Percentiles rank a stretch among this genome's conserved stretches.
Evolutionary conservation across 2,113 vertebrate species (phyloP).

Genomic region (Salvelinus alpinus): DNA sequence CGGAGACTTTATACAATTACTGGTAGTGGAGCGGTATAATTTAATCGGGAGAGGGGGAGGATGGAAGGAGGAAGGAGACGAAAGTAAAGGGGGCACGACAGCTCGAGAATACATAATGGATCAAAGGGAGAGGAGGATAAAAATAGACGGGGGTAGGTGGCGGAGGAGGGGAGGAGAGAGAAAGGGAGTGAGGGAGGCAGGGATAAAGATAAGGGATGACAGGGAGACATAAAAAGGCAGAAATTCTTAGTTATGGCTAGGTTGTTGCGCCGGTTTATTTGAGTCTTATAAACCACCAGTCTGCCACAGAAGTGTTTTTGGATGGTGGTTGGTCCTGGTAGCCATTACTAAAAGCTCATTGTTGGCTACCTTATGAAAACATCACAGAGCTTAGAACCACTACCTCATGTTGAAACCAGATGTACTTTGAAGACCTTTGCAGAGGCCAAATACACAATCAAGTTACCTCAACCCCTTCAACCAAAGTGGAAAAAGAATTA

Average conservation of each 20-base stretch:
- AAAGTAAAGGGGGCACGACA: constrained; percentile 19
- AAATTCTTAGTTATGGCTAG: neutral
- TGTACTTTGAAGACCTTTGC: constrained; percentile 15
- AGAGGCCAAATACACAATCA: constrained; percentile 12
- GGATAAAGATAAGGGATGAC: constrained; percentile 22
- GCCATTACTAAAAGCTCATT: constrained; percentile 26
- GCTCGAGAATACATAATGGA: constrained; percentile 34
- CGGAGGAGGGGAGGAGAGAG: constrained; percentile 17
- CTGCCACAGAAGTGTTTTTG: neutral
- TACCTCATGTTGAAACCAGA: constrained; percentile 36
- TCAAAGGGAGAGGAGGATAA: constrained; percentile 40
- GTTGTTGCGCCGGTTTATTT: neutral
- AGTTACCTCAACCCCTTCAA: neutral
- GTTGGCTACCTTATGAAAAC: constrained; percentile 16
- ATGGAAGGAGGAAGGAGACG: constrained; percentile 2
- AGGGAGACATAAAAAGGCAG: neutral
- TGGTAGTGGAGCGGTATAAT: constrained; percentile 28
- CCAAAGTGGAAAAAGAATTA: neutral
- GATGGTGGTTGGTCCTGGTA: constrained; percentile 22
- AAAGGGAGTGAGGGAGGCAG: constrained; percentile 1
- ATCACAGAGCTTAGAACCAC: constrained; percentile 15
- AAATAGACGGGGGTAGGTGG: constrained; percentile 36
- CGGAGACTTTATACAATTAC: constrained; percentile 38
- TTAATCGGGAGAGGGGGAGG: constrained; percentile 7
- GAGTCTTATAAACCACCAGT: neutral